A percentile compares a stretch with the other conserved stretches of the same genome.
These are phyloP conservation scores for Pterocles burchelli DNA, from an alignment of 2,113 vertebrate genomes.

Conservation along the genomic window DNA sequence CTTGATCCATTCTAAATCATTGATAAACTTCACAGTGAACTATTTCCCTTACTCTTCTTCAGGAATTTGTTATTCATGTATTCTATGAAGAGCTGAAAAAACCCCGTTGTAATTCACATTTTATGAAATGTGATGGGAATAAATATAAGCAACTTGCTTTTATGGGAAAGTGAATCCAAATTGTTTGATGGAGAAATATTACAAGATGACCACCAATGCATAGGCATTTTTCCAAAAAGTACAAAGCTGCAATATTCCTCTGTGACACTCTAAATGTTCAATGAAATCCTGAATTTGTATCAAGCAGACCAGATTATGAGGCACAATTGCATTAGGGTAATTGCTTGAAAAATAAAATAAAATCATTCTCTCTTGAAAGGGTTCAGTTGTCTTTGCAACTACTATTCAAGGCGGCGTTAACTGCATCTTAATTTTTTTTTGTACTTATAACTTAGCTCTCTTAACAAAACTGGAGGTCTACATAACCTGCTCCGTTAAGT, in stretches of 20 bases:
- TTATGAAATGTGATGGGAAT: neutral
- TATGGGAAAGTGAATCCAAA: neutral
- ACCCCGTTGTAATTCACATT: neutral
- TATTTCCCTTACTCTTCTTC: neutral
- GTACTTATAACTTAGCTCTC: neutral
- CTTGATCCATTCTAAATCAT: neutral
- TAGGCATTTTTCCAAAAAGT: neutral
- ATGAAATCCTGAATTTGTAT: neutral
- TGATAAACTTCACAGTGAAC: neutral
- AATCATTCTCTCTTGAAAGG: constrained; percentile 11
- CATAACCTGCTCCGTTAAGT: neutral
- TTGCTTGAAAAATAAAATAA: constrained; percentile 31
- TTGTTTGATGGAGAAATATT: neutral
- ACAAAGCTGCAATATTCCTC: neutral
- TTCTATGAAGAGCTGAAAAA: neutral
- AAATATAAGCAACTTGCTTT: neutral
- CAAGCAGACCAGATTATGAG: neutral
- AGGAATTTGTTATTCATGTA: neutral
- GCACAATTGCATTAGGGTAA: constrained; percentile 21
- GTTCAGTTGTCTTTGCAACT: constrained; percentile 26
- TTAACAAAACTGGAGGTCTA: neutral
- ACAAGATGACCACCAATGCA: neutral
- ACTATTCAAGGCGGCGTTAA: neutral
- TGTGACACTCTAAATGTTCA: neutral
- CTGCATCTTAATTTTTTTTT: neutral